Percentiles rank a stretch among this genome's conserved stretches.
Evolutionary conservation across 2,113 vertebrate species (phyloP).

Genomic region (Montifringilla adamsi): DNA sequence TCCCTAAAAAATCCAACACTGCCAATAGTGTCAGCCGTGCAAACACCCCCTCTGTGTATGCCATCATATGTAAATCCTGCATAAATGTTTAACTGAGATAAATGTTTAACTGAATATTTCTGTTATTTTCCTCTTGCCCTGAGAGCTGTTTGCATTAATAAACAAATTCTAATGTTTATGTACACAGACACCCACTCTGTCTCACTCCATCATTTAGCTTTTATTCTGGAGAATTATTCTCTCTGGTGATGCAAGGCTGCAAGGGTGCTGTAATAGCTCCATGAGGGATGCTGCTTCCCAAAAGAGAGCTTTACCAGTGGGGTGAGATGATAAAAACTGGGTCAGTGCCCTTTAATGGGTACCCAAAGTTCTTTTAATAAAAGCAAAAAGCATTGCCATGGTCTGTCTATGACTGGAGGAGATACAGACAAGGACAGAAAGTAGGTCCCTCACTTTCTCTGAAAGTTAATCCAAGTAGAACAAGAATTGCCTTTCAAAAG

Average conservation of each 20-base stretch:
- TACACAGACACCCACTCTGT: not conserved
- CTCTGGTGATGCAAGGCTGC: not conserved
- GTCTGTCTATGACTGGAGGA: not conserved
- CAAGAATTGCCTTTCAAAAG: not conserved
- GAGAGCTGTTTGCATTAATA: not conserved
- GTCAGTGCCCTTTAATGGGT: not conserved
- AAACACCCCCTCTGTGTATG: not conserved
- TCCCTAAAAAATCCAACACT: not conserved
- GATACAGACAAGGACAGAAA: not conserved
- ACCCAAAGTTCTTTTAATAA: not conserved
- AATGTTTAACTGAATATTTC: conserved; percentile 4
- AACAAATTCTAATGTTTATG: not conserved
- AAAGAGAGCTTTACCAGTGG: not conserved
- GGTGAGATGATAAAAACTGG: not conserved
- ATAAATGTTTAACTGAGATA: not conserved
- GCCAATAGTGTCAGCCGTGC: not conserved
- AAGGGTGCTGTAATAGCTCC: not conserved
- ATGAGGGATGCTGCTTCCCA: not conserved
- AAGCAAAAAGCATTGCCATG: not conserved
- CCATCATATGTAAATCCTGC: not conserved
- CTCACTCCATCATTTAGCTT: not conserved
- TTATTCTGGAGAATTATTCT: not conserved
- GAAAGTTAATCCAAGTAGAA: not conserved
- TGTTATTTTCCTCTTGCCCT: not conserved
- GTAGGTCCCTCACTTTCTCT: not conserved